These are phyloP conservation scores for Neopelma chrysocephalum DNA, from an alignment of 2,797 vertebrate genomes.

Conservation along the genomic window DNA sequence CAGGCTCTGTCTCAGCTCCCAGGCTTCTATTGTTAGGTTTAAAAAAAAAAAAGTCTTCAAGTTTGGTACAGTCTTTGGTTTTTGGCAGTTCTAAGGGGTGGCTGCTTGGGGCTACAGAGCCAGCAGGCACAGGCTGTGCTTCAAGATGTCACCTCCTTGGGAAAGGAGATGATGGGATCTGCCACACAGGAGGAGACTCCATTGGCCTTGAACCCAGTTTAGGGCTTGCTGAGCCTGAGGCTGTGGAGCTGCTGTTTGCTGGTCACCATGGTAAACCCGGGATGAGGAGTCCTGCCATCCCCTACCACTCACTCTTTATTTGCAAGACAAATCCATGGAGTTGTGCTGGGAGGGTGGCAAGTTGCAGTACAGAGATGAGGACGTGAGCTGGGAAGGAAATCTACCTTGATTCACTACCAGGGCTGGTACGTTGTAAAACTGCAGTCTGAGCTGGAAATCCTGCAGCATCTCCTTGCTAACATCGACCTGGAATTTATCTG, in stretches of 20 bases:
- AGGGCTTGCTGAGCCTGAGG: neutral
- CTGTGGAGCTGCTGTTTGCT: neutral
- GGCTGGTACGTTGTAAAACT: neutral
- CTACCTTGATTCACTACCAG: neutral
- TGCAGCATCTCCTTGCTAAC: constrained; percentile 39
- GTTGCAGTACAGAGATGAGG: neutral
- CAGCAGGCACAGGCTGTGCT: neutral
- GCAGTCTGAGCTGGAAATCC: constrained; percentile 33
- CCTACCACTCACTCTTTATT: neutral
- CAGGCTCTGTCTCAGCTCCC: neutral
- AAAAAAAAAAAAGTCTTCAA: neutral
- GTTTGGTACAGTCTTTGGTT: neutral
- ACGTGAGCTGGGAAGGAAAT: neutral
- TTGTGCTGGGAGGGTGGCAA: neutral
- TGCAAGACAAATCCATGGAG: neutral
- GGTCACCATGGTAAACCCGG: neutral
- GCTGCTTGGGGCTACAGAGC: neutral
- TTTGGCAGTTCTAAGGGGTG: neutral
- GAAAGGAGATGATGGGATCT: neutral
- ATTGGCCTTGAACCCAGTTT: neutral
- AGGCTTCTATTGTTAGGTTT: neutral
- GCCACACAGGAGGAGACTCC: neutral
- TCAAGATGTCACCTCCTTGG: neutral
- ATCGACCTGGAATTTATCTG: constrained; percentile 64
- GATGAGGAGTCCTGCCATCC: neutral